phyloP scores from a whole-genome alignment of 2,797 vertebrate species.

The Diglossa cyanea region DNA sequence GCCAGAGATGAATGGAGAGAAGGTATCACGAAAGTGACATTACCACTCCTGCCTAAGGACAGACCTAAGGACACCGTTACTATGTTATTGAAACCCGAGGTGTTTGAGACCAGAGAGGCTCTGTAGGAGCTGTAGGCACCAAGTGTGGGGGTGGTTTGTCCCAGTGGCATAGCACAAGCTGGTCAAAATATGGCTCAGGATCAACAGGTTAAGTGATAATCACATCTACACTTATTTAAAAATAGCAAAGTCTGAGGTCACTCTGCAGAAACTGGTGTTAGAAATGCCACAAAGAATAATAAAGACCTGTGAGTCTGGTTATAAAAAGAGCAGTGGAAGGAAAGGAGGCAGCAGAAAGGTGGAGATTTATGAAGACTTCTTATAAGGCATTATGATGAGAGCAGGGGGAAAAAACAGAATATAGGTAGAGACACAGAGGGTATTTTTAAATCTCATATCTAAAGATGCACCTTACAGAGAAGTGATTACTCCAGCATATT shows the following conservation, averaged over 20 bases:
- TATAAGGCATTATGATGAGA: neutral
- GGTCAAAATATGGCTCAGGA: neutral
- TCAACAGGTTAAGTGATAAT: neutral
- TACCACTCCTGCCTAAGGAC: neutral
- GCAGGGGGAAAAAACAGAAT: neutral
- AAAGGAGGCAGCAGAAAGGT: neutral
- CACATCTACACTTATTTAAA: neutral
- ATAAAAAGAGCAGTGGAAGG: neutral
- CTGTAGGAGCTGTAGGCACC: neutral
- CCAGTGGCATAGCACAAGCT: neutral
- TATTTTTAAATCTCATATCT: neutral
- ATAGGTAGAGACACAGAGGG: neutral
- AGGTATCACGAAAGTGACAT: neutral
- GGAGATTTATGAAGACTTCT: conserved; percentile 20
- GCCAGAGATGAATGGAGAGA: neutral
- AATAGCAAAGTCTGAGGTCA: conserved; percentile 20
- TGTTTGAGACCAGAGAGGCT: neutral
- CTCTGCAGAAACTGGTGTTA: neutral
- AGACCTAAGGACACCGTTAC: neutral
- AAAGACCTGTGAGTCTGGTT: neutral
- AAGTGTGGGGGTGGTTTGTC: neutral
- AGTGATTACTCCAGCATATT: neutral
- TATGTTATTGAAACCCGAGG: neutral
- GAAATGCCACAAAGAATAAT: conserved; percentile 29
- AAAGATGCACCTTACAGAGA: neutral